Evolutionary conservation across 2,113 vertebrate species (phyloP).

Genomic region (Micronisus gabar): DNA sequence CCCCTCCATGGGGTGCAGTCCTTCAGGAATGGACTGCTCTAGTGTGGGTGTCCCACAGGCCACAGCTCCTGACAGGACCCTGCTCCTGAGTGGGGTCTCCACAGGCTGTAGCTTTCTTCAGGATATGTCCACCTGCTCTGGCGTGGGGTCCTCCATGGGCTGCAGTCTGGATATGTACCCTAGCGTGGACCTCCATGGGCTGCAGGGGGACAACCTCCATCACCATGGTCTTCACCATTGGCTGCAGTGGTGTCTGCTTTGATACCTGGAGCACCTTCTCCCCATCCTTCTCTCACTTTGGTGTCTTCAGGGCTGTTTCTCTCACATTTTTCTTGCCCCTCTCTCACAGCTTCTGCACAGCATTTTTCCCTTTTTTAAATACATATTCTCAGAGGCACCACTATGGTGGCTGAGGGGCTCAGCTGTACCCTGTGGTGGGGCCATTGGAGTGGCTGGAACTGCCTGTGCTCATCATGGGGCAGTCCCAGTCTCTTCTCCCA

Average conservation of each 20-base stretch:
- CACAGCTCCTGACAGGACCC: background rate
- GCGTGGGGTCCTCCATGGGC: background rate
- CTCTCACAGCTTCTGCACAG: background rate
- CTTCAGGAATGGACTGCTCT: background rate
- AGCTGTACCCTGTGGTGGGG: background rate
- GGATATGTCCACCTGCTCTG: background rate
- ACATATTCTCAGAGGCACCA: accelerated
- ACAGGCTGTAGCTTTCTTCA: background rate
- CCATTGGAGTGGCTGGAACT: background rate
- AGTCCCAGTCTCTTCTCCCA: background rate
- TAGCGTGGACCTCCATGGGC: background rate
- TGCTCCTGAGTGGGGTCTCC: background rate
- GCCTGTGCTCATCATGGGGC: background rate
- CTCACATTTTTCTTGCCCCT: background rate
- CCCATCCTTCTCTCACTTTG: accelerated
- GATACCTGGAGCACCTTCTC: background rate
- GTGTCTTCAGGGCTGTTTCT: background rate
- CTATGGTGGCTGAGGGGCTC: accelerated
- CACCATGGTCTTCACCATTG: accelerated
- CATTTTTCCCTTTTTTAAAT: background rate
- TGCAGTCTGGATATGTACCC: background rate
- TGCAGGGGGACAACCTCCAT: accelerated
- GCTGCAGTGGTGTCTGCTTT: background rate
- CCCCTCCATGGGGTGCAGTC: background rate
- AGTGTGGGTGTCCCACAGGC: background rate